These are phyloP conservation scores for Lutjanus erythropterus DNA, from an alignment of 2,113 vertebrate species.

Conservation along the genomic window DNA sequence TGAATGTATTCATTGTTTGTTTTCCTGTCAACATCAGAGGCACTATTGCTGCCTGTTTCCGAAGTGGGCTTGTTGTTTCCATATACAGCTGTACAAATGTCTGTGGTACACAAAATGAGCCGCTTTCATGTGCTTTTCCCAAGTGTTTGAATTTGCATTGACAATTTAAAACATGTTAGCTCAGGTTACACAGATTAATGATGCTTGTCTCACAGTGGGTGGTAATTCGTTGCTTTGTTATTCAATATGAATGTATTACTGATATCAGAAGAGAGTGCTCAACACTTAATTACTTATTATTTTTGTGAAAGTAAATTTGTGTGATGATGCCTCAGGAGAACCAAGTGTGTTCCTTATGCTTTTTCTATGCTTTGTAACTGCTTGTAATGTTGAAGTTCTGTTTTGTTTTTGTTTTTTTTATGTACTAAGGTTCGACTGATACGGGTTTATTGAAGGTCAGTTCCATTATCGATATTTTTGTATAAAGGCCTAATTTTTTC, in stretches of 20 bases:
- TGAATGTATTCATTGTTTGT: background rate
- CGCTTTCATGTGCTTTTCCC: background rate
- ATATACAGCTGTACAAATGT: background rate
- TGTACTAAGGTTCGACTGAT: background rate
- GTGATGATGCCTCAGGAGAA: constrained; percentile 35
- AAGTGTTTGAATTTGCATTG: background rate
- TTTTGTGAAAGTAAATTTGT: background rate
- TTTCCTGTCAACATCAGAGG: background rate
- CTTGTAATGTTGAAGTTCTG: background rate
- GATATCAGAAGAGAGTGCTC: background rate
- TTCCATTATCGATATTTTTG: background rate
- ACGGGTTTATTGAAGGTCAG: background rate
- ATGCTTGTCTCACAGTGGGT: background rate
- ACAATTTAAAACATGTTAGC: background rate
- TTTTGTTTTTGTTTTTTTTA: background rate
- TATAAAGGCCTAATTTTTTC: background rate
- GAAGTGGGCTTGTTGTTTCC: background rate
- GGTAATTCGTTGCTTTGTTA: background rate
- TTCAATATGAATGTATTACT: constrained; percentile 3
- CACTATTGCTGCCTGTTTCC: too few relatives aligned
- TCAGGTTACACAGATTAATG: background rate
- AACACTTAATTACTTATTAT: background rate
- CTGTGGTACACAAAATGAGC: background rate
- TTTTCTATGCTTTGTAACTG: background rate
- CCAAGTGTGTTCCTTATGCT: constrained; percentile 12